Percentiles rank a stretch among this genome's conserved stretches.
These are phyloP conservation scores for Pseudomyrmex cubaensis DNA, from an alignment of 1,140 invertebrate species.

Conservation along the genomic window DNA sequence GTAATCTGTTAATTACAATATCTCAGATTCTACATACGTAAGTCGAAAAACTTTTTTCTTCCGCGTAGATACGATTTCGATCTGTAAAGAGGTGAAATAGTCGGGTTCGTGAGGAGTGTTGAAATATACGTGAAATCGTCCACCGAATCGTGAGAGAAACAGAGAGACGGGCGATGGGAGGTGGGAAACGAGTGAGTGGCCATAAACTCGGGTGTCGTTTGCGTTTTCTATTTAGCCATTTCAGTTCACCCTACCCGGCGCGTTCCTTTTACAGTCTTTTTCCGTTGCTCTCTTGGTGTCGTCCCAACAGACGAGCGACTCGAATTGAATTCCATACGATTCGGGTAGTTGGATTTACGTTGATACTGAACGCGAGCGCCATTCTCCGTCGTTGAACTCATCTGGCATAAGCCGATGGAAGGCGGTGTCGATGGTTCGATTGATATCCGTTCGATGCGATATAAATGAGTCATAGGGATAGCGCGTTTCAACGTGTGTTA, in stretches of 20 bases:
- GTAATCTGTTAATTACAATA: slow-evolving; percentile 1
- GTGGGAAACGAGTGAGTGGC: slow-evolving; percentile 76
- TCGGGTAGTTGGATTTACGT: slow-evolving; percentile 77
- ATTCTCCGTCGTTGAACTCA: slow-evolving; percentile 62
- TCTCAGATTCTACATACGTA: background rate
- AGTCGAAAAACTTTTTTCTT: background rate
- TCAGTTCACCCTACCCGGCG: slow-evolving; percentile 71
- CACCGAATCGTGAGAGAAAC: slow-evolving; percentile 61
- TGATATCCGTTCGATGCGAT: slow-evolving; percentile 55
- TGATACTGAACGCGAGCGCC: slow-evolving; percentile 65
- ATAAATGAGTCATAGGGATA: slow-evolving; percentile 44
- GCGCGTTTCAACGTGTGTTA: background rate
- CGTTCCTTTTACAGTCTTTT: slow-evolving; percentile 58
- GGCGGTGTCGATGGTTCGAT: slow-evolving; percentile 62
- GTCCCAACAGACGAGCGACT: slow-evolving; percentile 72
- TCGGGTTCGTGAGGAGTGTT: slow-evolving; percentile 19
- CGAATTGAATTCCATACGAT: slow-evolving; percentile 78
- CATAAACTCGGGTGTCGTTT: slow-evolving; percentile 81
- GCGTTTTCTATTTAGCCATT: slow-evolving; percentile 83
- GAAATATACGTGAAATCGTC: slow-evolving; percentile 53
- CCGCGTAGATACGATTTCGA: slow-evolving; percentile 33
- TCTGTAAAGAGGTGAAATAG: slow-evolving; percentile 33
- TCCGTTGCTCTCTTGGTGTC: slow-evolving; percentile 57
- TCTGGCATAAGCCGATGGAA: slow-evolving; percentile 60
- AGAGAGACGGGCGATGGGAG: slow-evolving; percentile 59